Evolutionary conservation across 1,140 invertebrate species (phyloP).

Genomic region (Oreohelix idahoensis): DNA sequence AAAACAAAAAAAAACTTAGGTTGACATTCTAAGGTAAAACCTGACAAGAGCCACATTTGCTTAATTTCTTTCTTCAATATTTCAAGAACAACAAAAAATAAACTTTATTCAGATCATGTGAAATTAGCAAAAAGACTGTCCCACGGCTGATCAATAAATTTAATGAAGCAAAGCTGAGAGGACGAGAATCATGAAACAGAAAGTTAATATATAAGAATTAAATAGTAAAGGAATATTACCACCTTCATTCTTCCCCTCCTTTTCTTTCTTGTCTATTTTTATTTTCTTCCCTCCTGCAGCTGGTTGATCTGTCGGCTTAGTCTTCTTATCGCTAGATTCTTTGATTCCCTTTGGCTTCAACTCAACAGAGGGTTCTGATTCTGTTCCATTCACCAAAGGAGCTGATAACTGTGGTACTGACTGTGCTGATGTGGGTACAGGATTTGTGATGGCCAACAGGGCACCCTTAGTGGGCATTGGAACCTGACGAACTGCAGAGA

Average conservation of each 20-base stretch:
- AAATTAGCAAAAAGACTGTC: too few species aligned
- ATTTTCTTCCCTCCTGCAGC: constrained; percentile 43
- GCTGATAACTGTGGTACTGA: neutral
- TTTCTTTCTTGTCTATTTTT: constrained; percentile 41
- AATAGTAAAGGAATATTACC: neutral
- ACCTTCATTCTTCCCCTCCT: constrained; percentile 1
- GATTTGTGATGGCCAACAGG: constrained; percentile 17
- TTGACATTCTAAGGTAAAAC: too few species aligned
- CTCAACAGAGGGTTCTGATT: constrained; percentile 74
- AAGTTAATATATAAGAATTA: too few species aligned
- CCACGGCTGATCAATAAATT: too few species aligned
- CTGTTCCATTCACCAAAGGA: constrained; percentile 71
- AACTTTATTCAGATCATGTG: too few species aligned
- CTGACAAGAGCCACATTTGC: too few species aligned
- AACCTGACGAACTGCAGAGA: constrained; percentile 36
- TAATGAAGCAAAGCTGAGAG: too few species aligned
- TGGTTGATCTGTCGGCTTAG: constrained; percentile 29
- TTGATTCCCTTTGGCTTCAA: neutral
- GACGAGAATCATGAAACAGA: too few species aligned
- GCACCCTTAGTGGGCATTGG: neutral
- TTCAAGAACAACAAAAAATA: too few species aligned
- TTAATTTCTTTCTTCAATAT: too few species aligned
- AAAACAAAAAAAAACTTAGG: too few species aligned
- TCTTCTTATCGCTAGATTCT: constrained; percentile 9
- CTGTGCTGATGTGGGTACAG: constrained; percentile 18